Evolutionary conservation across 2,888 invertebrate genomes (phyloP).

Genomic region (Cordilura impudica): DNA sequence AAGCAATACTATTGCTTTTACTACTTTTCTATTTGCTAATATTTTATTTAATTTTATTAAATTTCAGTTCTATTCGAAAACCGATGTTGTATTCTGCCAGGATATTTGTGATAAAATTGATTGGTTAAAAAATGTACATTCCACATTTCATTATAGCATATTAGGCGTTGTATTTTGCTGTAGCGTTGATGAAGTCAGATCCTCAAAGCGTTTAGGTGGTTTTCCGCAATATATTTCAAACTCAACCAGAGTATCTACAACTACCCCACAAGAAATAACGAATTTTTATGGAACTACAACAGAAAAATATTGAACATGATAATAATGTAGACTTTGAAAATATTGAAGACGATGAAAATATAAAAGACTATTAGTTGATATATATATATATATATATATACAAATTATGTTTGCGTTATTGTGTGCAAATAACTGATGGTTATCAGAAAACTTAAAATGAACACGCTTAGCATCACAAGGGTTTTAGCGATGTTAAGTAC

Average conservation of each 20-base stretch:
- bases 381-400: no score
- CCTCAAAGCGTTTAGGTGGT: constrained; percentile 30
- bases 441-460: no score
- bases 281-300: no score
- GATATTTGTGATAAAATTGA: constrained; percentile 55
- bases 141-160: constrained; percentile 31
- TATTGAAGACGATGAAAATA: background rate
- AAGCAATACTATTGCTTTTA: no score
- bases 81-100: constrained; percentile 45
- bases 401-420: background rate
- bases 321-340: no score
- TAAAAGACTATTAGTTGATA: background rate
- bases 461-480: no score
- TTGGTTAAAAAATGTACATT: constrained; percentile 44
- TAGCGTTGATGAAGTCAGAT: constrained; percentile 41
- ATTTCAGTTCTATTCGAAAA: constrained; percentile 42
- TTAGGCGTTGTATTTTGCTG: constrained; percentile 58
- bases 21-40: background rate
- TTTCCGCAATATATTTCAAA: constrained; percentile 25
- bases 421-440: no score
- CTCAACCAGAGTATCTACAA: background rate
- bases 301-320: no score
- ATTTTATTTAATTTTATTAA: background rate
- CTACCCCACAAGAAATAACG: no score
- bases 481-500: no score